Conservation (phyloP, 2,797 vertebrate genomes). For the Girardinus metallicus region DNA sequence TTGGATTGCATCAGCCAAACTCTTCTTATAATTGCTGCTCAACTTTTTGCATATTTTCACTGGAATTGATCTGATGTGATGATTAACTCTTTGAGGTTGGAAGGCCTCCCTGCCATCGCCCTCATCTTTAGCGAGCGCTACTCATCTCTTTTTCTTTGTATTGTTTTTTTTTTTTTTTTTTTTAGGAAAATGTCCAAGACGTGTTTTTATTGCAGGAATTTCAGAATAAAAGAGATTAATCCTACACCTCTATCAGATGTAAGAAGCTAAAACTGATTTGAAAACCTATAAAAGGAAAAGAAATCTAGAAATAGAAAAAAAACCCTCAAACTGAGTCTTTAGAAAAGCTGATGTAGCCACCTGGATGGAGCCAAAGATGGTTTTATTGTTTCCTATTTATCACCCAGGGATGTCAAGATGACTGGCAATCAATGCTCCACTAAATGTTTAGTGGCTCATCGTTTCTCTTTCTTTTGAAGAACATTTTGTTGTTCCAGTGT, state of each 20-base stretch:
- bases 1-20: background rate
- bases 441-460: background rate
- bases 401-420: background rate
- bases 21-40: background rate
- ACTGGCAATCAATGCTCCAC: background rate
- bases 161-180: background rate
- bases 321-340: background rate
- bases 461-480: background rate
- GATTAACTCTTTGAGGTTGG: background rate
- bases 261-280: background rate
- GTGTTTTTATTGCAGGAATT: background rate
- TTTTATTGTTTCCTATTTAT: background rate
- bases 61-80: background rate
- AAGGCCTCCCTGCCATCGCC: background rate
- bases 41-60: background rate
- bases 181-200: background rate
- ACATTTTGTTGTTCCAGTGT: background rate
- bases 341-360: background rate
- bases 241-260: background rate
- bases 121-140: background rate
- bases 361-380: background rate
- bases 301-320: background rate
- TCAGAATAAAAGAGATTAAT: background rate
- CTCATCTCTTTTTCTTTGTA: background rate
- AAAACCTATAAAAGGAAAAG: background rate